Conservation (phyloP, 2,113 vertebrate species). For the Nymphicus hollandicus region DNA sequence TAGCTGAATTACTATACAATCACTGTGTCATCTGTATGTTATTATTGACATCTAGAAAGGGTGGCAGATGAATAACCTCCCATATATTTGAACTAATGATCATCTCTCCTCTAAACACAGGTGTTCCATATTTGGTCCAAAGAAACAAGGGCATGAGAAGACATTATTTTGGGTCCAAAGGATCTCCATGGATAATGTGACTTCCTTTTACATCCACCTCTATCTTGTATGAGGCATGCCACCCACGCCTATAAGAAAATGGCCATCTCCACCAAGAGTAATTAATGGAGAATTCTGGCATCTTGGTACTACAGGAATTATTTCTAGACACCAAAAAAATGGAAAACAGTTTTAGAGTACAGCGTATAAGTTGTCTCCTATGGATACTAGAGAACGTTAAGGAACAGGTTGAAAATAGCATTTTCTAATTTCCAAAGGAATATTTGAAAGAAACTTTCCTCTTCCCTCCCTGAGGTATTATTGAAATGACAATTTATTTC, state of each 20-base stretch:
- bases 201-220: not conserved
- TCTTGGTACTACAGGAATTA: not conserved
- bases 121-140: not conserved
- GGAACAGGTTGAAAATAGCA: not conserved
- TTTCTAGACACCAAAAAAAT: not conserved
- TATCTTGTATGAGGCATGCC: not conserved
- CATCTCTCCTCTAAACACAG: not conserved
- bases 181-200: not conserved
- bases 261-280: not conserved
- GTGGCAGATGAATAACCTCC: not conserved
- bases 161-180: not conserved
- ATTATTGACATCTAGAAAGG: not conserved
- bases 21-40: not conserved
- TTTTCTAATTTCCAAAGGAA: slow-evolving; percentile 2
- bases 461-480: not conserved
- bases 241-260: not conserved
- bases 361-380: not conserved
- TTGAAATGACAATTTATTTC: not conserved
- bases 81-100: not conserved
- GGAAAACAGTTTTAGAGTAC: not conserved
- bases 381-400: not conserved
- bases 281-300: not conserved
- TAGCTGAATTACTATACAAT: not conserved
- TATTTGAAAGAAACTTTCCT: slow-evolving; percentile 8
- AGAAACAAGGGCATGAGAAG: not conserved